Evolutionary conservation across 2,113 vertebrate species (phyloP).

Genomic region (Corvus moneduloides): DNA sequence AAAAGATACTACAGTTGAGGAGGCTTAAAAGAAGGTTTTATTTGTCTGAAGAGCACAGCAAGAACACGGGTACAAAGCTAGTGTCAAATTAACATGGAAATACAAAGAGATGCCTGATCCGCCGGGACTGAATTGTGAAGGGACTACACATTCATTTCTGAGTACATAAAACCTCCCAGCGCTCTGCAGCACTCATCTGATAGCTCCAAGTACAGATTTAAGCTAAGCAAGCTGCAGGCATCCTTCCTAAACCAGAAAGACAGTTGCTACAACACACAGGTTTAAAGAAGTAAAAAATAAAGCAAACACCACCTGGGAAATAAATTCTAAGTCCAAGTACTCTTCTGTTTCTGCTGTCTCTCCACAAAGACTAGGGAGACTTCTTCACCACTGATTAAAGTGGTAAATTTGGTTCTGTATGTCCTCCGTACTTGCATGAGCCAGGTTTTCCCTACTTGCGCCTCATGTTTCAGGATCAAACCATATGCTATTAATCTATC

Average conservation of each 20-base stretch:
- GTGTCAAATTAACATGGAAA: constrained; percentile 50
- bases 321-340: background rate
- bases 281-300: background rate
- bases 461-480: background rate
- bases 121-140: constrained; percentile 44
- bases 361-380: background rate
- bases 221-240: constrained; percentile 6
- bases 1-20: constrained; percentile 40
- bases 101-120: constrained; percentile 51
- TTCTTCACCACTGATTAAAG: background rate
- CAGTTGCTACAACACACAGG: background rate
- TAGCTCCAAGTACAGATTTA: background rate
- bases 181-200: constrained; percentile 7
- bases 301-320: background rate
- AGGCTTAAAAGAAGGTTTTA: constrained; percentile 47
- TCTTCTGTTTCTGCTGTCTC: background rate
- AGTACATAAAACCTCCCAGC: constrained; percentile 22
- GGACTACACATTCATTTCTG: constrained; percentile 32
- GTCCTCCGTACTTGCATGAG: background rate
- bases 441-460: background rate
- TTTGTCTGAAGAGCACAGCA: constrained; percentile 60
- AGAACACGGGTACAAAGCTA: constrained; percentile 40
- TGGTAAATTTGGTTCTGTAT: background rate
- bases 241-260: background rate
- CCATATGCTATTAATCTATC: background rate